These are phyloP conservation scores for Leptosomus discolor DNA, from an alignment of 2,113 vertebrate genomes.

Conservation along the genomic window DNA sequence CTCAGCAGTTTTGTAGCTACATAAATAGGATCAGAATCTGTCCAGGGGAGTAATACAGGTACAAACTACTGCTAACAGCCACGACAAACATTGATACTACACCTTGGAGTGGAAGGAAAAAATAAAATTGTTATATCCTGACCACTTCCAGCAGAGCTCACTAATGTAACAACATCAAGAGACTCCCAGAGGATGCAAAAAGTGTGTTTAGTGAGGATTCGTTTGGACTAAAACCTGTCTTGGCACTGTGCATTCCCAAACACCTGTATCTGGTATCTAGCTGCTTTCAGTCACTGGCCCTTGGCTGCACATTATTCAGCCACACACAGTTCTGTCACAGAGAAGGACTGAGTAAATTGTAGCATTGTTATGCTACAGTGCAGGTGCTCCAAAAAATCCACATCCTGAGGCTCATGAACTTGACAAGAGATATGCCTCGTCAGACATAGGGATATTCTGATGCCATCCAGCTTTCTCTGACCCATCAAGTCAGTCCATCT, in stretches of 20 bases:
- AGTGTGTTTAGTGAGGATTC: background rate
- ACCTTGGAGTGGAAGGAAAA: background rate
- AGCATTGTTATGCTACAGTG: background rate
- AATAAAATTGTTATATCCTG: background rate
- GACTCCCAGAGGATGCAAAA: background rate
- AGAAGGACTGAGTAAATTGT: background rate
- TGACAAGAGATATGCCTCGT: background rate
- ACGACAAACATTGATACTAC: background rate
- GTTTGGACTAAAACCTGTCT: background rate
- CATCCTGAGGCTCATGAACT: background rate
- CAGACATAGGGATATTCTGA: background rate
- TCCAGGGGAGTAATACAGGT: background rate
- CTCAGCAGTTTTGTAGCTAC: background rate
- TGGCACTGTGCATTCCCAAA: background rate
- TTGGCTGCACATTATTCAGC: background rate
- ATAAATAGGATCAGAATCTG: background rate
- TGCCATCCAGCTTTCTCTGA: background rate
- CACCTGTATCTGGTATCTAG: background rate
- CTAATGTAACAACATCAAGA: background rate
- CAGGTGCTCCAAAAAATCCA: background rate
- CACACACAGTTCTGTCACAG: background rate
- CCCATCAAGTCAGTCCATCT: background rate
- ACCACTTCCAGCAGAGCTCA: background rate
- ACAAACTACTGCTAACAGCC: background rate
- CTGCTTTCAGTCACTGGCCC: background rate